A percentile compares a stretch with the other conserved stretches of the same genome.
Evolutionary conservation across 2,888 invertebrate genomes (phyloP).

Genomic region (Linnaemya tessellans): DNA sequence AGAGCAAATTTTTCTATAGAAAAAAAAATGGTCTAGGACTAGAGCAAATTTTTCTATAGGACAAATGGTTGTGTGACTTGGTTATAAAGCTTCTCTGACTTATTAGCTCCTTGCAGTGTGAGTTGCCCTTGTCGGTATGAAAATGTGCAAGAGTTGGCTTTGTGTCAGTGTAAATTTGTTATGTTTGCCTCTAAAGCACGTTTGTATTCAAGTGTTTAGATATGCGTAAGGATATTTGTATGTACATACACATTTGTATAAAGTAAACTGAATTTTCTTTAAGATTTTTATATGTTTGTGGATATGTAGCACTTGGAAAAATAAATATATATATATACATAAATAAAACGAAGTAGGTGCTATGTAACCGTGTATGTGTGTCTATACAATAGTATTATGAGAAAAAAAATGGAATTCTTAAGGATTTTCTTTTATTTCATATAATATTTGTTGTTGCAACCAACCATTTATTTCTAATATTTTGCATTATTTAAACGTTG

Average conservation of each 20-base stretch:
- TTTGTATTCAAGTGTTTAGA: constrained; percentile 14
- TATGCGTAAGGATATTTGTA: not conserved
- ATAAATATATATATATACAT: no score
- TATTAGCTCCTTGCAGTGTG: not conserved
- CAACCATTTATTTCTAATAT: constrained; percentile 59
- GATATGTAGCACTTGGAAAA: no score
- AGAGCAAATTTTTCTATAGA: no score
- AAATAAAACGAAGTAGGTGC: constrained; percentile 5
- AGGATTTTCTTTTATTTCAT: constrained; percentile 37
- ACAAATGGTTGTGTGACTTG: no score
- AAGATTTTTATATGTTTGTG: not conserved
- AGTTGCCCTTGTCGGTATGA: not conserved
- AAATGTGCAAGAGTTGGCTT: not conserved
- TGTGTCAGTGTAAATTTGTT: constrained; percentile 48
- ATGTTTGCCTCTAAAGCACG: not conserved
- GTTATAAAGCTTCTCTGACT: not conserved
- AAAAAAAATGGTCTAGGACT: no score
- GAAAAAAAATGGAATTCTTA: constrained; percentile 13
- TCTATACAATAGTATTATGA: constrained; percentile 15
- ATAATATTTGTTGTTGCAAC: constrained; percentile 15
- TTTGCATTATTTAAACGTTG: constrained; percentile 71
- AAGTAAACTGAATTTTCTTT: constrained; percentile 29
- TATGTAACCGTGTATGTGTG: not conserved
- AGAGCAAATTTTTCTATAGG: no score
- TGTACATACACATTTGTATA: not conserved